Conservation (phyloP, 2,113 vertebrate species). For the Ageneiosus marmoratus region DNA sequence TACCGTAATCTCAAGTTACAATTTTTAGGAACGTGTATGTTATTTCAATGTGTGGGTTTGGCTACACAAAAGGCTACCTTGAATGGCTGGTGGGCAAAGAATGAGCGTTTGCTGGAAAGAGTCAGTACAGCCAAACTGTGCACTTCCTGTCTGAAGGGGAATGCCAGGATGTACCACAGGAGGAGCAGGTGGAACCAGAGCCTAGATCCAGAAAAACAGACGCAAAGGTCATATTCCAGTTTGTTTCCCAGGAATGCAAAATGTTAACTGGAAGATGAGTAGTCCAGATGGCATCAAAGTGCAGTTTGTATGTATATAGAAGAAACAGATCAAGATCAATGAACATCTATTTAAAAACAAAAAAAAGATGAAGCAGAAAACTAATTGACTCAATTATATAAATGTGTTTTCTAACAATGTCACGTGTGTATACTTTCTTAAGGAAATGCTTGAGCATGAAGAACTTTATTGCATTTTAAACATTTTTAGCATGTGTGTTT, state of each 20-base stretch:
- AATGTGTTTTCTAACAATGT: neutral
- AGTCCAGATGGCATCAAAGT: neutral
- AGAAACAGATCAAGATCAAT: neutral
- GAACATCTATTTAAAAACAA: no score
- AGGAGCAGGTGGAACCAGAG: constrained; percentile 82
- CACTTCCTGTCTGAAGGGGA: constrained; percentile 84
- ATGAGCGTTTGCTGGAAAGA: constrained; percentile 92
- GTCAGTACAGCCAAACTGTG: constrained; percentile 92
- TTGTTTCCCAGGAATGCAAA: neutral
- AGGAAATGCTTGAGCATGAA: neutral
- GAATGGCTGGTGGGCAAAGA: constrained; percentile 89
- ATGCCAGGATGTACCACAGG: constrained; percentile 91
- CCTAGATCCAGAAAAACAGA: constrained; percentile 62
- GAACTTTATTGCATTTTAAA: no score
- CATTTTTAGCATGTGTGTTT: neutral
- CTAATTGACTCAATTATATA: neutral
- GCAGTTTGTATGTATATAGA: neutral
- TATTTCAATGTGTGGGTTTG: neutral
- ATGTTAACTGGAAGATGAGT: no score
- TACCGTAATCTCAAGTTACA: neutral
- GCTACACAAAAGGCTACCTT: constrained; percentile 73
- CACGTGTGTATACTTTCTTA: neutral
- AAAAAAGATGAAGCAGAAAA: neutral
- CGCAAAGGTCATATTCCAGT: neutral
- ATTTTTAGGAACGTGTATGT: neutral